Evolutionary conservation across 2,113 vertebrate genomes (phyloP).

Genomic region (Taxidea taxus): DNA sequence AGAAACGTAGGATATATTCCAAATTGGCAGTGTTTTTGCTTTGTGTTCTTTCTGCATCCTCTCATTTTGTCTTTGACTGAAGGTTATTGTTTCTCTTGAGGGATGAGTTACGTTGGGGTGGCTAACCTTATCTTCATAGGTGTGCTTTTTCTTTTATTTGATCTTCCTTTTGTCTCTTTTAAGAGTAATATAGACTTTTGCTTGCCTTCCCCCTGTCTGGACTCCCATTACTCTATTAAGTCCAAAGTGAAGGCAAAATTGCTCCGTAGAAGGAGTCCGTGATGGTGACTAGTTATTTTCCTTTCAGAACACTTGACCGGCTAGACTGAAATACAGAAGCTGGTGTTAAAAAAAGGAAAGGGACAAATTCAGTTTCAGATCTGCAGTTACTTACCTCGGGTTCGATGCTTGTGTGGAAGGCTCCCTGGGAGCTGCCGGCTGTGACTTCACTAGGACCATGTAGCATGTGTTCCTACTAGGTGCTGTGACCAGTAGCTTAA

Average conservation of each 20-base stretch:
- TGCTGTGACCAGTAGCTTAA: neutral
- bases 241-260: slow-evolving; percentile 59
- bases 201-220: slow-evolving; percentile 16
- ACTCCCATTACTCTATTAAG: slow-evolving; percentile 50
- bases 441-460: neutral
- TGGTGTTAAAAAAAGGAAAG: neutral
- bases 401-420: neutral
- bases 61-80: slow-evolving; percentile 6
- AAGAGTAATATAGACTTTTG: neutral
- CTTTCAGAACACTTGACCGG: slow-evolving; percentile 51
- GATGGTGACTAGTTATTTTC: slow-evolving; percentile 23
- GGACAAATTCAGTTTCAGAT: neutral
- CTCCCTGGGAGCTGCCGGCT: neutral
- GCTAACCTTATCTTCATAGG: slow-evolving; percentile 42
- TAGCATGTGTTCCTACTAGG: neutral
- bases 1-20: neutral
- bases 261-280: neutral
- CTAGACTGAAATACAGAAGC: neutral
- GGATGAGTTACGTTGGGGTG: neutral
- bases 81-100: neutral
- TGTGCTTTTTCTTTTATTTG: slow-evolving; percentile 44
- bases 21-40: neutral
- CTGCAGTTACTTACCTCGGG: neutral
- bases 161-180: slow-evolving; percentile 28
- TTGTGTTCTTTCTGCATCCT: neutral